These are phyloP conservation scores for Cryptocephalus moraei DNA, from an alignment of 2,888 invertebrate species.

Conservation along the genomic window DNA sequence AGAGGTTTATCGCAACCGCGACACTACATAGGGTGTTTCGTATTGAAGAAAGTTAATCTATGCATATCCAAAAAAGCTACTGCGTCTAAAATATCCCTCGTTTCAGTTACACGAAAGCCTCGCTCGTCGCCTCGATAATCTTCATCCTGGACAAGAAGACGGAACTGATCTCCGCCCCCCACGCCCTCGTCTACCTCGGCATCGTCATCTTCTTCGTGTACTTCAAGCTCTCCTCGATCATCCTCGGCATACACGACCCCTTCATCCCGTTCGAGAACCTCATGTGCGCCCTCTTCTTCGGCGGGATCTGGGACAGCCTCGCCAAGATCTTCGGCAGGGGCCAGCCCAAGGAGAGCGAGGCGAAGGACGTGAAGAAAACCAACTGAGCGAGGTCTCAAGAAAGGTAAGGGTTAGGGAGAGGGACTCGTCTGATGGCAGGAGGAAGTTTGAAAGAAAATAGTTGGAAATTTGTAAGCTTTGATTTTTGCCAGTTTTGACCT, in stretches of 20 bases:
- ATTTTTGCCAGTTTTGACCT: no score
- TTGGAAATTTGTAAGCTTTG: no score
- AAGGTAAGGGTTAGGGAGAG: no score
- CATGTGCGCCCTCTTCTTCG: slow-evolving; percentile 91
- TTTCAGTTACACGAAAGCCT: slow-evolving; percentile 91
- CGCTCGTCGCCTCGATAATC: slow-evolving; percentile 87
- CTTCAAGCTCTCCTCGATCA: slow-evolving; percentile 90
- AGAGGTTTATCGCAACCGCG: no score
- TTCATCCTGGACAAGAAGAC: slow-evolving; percentile 97
- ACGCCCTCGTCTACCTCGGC: slow-evolving; percentile 94
- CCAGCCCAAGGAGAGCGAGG: slow-evolving; percentile 65
- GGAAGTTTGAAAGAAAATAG: no score
- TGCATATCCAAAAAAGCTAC: background rate
- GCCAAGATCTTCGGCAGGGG: slow-evolving; percentile 78
- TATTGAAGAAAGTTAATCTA: no score
- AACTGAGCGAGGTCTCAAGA: slow-evolving; percentile 44
- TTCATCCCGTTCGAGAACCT: slow-evolving; percentile 98
- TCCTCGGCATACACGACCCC: slow-evolving; percentile 96
- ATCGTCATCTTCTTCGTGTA: slow-evolving; percentile 96
- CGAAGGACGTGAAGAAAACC: slow-evolving; percentile 73
- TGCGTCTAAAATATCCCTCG: slow-evolving; percentile 11
- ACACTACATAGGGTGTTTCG: no score
- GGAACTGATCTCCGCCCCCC: slow-evolving; percentile 90
- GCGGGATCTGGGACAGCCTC: slow-evolving; percentile 97
- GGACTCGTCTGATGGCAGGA: no score